These are phyloP conservation scores for Henricia sp. DNA, from an alignment of 53 echinoderm and acorn worm genomes.

Conservation along the genomic window DNA sequence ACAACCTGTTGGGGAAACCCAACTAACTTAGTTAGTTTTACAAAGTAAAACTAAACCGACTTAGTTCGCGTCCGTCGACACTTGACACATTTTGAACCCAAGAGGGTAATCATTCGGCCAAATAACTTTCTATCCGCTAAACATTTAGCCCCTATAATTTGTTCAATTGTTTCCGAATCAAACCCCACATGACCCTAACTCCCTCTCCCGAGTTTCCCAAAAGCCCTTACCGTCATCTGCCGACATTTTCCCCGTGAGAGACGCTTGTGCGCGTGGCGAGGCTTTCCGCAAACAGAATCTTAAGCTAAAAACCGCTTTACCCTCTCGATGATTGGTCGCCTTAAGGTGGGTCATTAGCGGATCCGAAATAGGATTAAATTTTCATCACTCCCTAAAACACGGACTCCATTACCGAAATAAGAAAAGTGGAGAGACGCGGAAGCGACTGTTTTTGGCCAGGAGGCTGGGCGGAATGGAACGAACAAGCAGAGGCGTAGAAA, in stretches of 20 bases:
- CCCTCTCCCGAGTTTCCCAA: not conserved
- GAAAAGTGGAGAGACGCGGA: not conserved
- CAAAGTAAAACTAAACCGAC: no score
- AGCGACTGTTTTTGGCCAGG: not conserved
- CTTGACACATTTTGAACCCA: no score
- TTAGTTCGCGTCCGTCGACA: no score
- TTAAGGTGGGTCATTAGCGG: constrained; percentile 26
- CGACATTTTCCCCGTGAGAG: not conserved
- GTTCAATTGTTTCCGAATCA: constrained; percentile 11
- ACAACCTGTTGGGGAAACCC: no score
- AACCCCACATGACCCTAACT: not conserved
- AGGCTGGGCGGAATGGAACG: not conserved
- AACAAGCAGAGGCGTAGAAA: not conserved
- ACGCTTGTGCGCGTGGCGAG: not conserved
- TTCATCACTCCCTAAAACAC: constrained; percentile 29
- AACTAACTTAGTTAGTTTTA: no score
- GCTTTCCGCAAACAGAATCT: not conserved
- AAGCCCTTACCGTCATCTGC: not conserved
- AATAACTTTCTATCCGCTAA: no score
- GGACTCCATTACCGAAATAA: constrained; percentile 31
- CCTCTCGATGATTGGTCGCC: not conserved
- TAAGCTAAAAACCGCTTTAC: no score
- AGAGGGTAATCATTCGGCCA: no score
- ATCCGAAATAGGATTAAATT: constrained; percentile 41
- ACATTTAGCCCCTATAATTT: no score